Base-by-base conservation (phyloP, 2,113 vertebrate genomes). In the Prochilodus magdalenae region DNA sequence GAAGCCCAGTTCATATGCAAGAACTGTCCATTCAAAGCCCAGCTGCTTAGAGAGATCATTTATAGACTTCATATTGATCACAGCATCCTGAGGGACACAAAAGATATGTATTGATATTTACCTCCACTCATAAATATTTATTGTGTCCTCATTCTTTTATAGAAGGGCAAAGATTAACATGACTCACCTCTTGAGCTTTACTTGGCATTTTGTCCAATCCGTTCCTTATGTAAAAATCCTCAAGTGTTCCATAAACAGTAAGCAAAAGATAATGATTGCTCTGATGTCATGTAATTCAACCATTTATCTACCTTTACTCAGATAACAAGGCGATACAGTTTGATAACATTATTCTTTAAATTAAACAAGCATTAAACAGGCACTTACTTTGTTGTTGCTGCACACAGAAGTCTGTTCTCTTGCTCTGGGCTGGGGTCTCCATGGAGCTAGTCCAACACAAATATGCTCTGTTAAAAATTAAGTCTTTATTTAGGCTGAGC, bases 181-280 rank as follows among this genome's bases (percentile, higher is more conserved):
- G 20, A 83, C 89, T 86, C 87, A 95, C 92, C 92, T 95, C 93
- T 87, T 95, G 92, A 24, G 92, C 91, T 94, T 92, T 94, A 84
- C 94, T 93, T 83, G 93, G 91, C 93, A 94, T 95, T 85, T 85
- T 93, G 71, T 87, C 76, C 80, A 81, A 72, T 36, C 36, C 1
- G 44, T 26, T 51, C 67, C 36, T 72, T n/a, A 29, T 30, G 29
- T 72, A 24, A 49, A 4, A 44, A 10, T 44, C 40, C 40, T 44
- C 11, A 10, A 44, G 69, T 13, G 18, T 62, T 71, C 40, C 24
- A 59, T 16, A 55, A 78, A 78, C 14, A 82, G 83, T 15, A 66
- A 75, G 14, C 47, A 55, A 65, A 47, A 78, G 62, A 63, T 30
- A 69, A 13, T 59, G 53, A 55, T 15, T 36, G 16, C 26, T 70